Conservation (phyloP, 2,888 invertebrate species). For the Ephialtes manifestator region DNA sequence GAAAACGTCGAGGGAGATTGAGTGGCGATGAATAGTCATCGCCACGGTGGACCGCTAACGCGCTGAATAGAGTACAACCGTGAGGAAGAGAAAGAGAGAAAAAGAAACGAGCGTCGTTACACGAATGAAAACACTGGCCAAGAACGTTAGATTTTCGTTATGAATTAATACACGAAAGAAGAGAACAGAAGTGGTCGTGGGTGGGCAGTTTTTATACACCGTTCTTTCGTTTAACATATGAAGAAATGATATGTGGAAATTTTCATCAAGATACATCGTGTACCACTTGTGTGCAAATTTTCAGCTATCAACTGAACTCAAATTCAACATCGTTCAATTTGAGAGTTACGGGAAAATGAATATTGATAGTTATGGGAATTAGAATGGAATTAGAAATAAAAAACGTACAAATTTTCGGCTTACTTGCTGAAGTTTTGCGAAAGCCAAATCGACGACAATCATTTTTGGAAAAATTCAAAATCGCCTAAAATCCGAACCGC, state of each 20-base stretch:
- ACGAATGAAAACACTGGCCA: constrained; percentile 52
- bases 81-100: constrained; percentile 35
- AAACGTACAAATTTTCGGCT: no score
- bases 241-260: constrained; percentile 48
- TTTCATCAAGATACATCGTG: no score
- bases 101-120: constrained; percentile 47
- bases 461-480: no score
- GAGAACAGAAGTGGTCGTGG: constrained; percentile 56
- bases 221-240: constrained; percentile 68
- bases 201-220: constrained; percentile 60
- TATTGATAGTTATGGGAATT: no score
- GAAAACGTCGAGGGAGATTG: constrained; percentile 72
- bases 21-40: constrained; percentile 65
- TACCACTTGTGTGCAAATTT: no score
- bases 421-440: no score
- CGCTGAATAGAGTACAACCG: constrained; percentile 40
- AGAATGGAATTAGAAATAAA: no score
- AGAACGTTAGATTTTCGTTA: constrained; percentile 67
- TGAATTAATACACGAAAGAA: constrained; percentile 32
- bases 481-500: no score
- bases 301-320: no score
- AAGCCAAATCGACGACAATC: no score
- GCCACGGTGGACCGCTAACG: constrained; percentile 44
- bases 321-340: no score
- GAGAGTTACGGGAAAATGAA: no score